phyloP scores from a whole-genome alignment of 2,797 vertebrate species.

The Poecilia gillii region DNA sequence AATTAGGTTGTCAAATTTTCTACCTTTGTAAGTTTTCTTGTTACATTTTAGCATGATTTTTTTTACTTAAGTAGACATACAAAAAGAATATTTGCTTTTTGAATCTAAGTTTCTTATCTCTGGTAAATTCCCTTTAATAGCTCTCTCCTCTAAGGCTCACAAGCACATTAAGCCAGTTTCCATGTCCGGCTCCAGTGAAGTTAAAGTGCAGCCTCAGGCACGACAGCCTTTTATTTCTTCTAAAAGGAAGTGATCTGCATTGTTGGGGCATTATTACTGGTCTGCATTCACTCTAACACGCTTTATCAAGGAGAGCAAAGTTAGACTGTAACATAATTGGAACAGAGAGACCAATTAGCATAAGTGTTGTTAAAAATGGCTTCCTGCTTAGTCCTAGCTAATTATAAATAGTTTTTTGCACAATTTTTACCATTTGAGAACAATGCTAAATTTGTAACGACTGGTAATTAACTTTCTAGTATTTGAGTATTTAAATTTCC shows the following conservation, averaged over 20 bases:
- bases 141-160: constrained; percentile 30
- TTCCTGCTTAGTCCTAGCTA: background rate
- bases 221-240: constrained; percentile 42
- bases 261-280: constrained; percentile 57
- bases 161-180: constrained; percentile 69
- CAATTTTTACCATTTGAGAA: background rate
- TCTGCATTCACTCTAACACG: constrained; percentile 43
- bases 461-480: background rate
- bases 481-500: background rate
- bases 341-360: constrained; percentile 38
- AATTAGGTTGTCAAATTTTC: background rate
- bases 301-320: constrained; percentile 36
- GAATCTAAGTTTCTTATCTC: constrained; percentile 10
- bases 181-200: constrained; percentile 62
- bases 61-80: background rate
- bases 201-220: constrained; percentile 58
- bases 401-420: background rate
- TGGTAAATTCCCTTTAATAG: constrained; percentile 36
- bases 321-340: constrained; percentile 35
- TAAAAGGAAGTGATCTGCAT: constrained; percentile 69
- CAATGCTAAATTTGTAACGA: no score
- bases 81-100: background rate
- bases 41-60: background rate
- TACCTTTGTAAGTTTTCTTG: background rate
- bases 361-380: constrained; percentile 3